Evolutionary conservation across 1,140 invertebrate genomes (phyloP).

Genomic region (Musca vetustissima): DNA sequence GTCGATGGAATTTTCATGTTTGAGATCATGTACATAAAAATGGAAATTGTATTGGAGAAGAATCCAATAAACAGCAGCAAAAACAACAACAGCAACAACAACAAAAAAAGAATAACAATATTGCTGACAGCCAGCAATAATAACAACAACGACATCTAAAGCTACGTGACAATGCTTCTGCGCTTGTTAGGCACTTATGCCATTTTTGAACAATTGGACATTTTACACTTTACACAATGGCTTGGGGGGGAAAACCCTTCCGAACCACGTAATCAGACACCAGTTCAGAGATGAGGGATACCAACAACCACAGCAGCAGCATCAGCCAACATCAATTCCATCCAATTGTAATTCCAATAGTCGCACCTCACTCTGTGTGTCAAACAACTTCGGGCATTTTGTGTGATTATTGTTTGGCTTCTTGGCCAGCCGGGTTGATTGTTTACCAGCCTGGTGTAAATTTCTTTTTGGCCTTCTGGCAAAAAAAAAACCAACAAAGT

Average conservation of each 20-base stretch:
- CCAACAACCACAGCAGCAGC: slow-evolving; percentile 2
- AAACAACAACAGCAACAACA: too few relatives aligned
- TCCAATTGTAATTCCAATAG: slow-evolving; percentile 5
- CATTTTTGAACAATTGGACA: slow-evolving; percentile 34
- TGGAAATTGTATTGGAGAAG: slow-evolving; percentile 23
- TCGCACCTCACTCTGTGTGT: background rate
- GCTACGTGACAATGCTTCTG: slow-evolving; percentile 23
- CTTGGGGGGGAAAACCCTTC: too few relatives aligned
- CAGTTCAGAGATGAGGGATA: too few relatives aligned
- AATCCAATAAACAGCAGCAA: slow-evolving; percentile 18
- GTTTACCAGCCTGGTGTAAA: slow-evolving; percentile 5
- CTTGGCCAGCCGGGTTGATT: background rate
- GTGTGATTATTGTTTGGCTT: too few relatives aligned
- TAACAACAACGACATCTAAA: slow-evolving; percentile 8
- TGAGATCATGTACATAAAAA: slow-evolving; percentile 24
- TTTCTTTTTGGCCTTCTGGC: slow-evolving; percentile 17
- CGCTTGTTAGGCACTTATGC: slow-evolving; percentile 33
- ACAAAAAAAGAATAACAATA: background rate
- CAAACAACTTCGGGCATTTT: background rate
- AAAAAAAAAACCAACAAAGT: too few relatives aligned
- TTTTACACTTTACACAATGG: slow-evolving; percentile 27
- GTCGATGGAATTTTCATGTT: slow-evolving; percentile 26
- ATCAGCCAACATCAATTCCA: slow-evolving; percentile 1
- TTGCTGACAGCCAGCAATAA: slow-evolving; percentile 19
- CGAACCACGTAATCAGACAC: too few relatives aligned